Base-by-base conservation (phyloP, 92 coral and sea anemone genomes). In the Paragorgia papillata region DNA sequence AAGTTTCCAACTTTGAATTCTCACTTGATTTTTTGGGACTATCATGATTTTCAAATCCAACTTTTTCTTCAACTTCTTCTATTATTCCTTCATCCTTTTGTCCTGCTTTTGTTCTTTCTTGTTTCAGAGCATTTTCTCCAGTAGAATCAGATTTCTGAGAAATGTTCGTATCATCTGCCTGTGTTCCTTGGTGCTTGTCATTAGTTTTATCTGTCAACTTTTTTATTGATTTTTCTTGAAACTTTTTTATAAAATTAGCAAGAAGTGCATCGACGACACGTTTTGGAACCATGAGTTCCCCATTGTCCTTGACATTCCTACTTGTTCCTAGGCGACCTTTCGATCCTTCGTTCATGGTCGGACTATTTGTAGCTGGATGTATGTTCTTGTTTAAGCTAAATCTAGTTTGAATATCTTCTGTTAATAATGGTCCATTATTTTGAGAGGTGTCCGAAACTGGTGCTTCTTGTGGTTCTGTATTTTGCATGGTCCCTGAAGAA, bases 251-350 rank as follows among this genome's bases (percentile, higher is more conserved):
- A 32, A 71, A 7, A 55, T 51, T 71, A 1, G 26, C 24, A 31
- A 71, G 10, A 28, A 71, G 49, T 15, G 62, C 63, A 39, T 71
- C 64, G 2, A 71, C 63, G 26, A 71, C 1, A 49, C 78, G 39
- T 10, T 34, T 71, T 0, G 78, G 78, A 18, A 71, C 57, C 78
- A 71, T 71, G 5, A 28, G 78, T 20, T 71, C 78, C n/a, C 33
- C 19, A 21, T 54, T 7, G 15, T 17, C 43, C 21, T 68, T 24
- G 27, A n/a, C 19, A 28, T 37, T 9, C 18, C 31, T 30, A 26
- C 20, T 24, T 25, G 7, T 26, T 19, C 14, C 59, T 26, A 6
- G 57, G 53, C 14, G 7, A 15, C 15, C 43, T 37, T 37, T 37
- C 6, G 43, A 37, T 37, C 43, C 43, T 10, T 37, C 6, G 43